Base-by-base conservation (phyloP, 2,113 vertebrate genomes). In the Sisor rabdophorus region DNA sequence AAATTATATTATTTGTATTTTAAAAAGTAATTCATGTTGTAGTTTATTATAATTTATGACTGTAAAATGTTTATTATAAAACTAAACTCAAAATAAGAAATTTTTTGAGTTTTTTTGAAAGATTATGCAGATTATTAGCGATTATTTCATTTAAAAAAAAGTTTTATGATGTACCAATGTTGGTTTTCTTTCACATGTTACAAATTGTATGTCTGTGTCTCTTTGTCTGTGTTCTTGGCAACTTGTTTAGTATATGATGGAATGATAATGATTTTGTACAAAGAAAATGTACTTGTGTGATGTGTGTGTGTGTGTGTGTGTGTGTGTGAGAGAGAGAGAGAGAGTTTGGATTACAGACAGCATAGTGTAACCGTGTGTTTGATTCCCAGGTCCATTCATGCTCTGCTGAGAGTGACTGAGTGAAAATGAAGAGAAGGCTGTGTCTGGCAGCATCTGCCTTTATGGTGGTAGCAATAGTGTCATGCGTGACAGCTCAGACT, bases 361-460 rank as follows among this genome's bases (percentile, higher is more conserved):
- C 12, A 17, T 19, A 24, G 56, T 63, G 61, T 73, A 54, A 32
- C 54, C 2, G 30, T 82, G 80, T 89, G 86, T 82, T 77, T 52
- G 58, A 56, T 52, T 84, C 79, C 72, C 88, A 97, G 95, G 90
- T 91, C 86, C 88, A 91, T 95, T 92, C 91, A 95, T 94, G 94
- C 72, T 87, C 91, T 91, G 89, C 90, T 95, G 92, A 96, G 86
- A 87, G 82, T 59, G 79, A 80, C 84, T 61, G 87, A 77, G 82
- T 84, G 84, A 93, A 86, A 87, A 96, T 97, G 95, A 93, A 92
- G 93, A 93, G 88, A 84, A 88, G 91, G 83, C 89, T 94, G 85
- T 86, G 85, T 84, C 82, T 91, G 82, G 92, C 86, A 85, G 91
- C 89, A 2, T 88, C 88, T 79, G 91, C 89, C 82, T 84, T 95